phyloP scores from a whole-genome alignment of 2,888 invertebrate species.

The Galeopsomyia nigrocyanea region DNA sequence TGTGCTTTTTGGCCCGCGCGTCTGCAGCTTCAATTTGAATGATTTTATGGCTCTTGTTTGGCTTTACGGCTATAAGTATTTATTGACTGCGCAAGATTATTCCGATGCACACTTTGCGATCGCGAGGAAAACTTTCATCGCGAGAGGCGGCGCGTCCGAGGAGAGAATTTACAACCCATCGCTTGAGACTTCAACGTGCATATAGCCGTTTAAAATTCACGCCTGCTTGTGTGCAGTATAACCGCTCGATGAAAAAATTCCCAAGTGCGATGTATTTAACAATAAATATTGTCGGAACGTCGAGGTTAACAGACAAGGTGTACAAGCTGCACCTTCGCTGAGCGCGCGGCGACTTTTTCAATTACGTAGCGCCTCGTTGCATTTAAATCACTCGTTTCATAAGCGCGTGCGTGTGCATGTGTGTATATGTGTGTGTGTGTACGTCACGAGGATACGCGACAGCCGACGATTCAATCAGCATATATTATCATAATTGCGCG shows the following conservation, averaged over 20 bases:
- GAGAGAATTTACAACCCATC: slow-evolving; percentile 25
- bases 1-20: too few species aligned
- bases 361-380: slow-evolving; percentile 38
- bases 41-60: too few species aligned
- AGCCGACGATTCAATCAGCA: slow-evolving; percentile 46
- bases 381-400: slow-evolving; percentile 46
- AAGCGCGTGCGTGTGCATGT: neutral
- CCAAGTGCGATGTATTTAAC: slow-evolving; percentile 4
- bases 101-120: too few species aligned
- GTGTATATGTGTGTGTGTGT: neutral
- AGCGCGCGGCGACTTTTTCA: slow-evolving; percentile 34
- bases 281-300: slow-evolving; percentile 20
- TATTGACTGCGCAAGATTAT: too few species aligned
- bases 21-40: too few species aligned
- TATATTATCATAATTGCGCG: slow-evolving; percentile 47
- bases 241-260: slow-evolving; percentile 12
- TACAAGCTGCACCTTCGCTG: neutral
- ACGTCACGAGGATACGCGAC: neutral
- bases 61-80: too few species aligned
- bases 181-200: neutral
- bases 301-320: too few species aligned
- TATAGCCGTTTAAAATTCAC: slow-evolving; percentile 22
- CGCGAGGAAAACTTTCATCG: too few species aligned
- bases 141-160: too few species aligned
- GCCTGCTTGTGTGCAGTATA: neutral